phyloP scores from a whole-genome alignment of 53 echinoderm and acorn worm genomes.

The Henricia sp. region DNA sequence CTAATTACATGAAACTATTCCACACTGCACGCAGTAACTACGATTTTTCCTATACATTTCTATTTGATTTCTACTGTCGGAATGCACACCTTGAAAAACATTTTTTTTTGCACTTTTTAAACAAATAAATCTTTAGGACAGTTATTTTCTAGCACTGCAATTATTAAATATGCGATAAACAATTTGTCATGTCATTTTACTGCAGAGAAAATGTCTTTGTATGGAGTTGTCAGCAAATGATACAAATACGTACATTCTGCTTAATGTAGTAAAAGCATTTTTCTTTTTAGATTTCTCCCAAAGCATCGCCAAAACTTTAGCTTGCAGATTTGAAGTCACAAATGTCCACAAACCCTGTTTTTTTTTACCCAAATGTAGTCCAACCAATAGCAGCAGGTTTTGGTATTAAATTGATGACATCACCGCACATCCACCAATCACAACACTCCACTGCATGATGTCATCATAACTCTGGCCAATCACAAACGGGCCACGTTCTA shows the following conservation, averaged over 20 bases:
- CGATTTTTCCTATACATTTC: constrained; percentile 44
- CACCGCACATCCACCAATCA: constrained; percentile 42
- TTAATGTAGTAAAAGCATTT: background rate
- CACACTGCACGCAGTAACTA: constrained; percentile 51
- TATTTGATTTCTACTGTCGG: constrained; percentile 38
- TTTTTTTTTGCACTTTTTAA: constrained; percentile 40
- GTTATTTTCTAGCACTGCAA: constrained; percentile 17
- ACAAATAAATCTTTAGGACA: constrained; percentile 10
- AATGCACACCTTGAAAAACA: constrained; percentile 45
- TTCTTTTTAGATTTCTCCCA: background rate
- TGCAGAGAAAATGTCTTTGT: background rate
- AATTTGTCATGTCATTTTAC: too few species aligned
- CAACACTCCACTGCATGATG: constrained; percentile 27
- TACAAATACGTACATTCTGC: constrained; percentile 1
- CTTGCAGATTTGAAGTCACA: background rate
- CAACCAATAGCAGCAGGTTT: constrained; percentile 38
- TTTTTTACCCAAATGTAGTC: background rate
- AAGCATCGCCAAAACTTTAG: background rate
- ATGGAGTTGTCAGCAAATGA: background rate
- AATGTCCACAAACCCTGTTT: constrained; percentile 43
- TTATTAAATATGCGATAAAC: background rate
- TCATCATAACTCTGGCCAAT: constrained; percentile 46
- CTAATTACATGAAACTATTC: constrained; percentile 27
- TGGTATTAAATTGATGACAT: constrained; percentile 26
- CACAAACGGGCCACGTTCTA: too few species aligned